phyloP scores from a whole-genome alignment of 2,113 vertebrate genomes.

The Salvelinus sp. region DNA sequence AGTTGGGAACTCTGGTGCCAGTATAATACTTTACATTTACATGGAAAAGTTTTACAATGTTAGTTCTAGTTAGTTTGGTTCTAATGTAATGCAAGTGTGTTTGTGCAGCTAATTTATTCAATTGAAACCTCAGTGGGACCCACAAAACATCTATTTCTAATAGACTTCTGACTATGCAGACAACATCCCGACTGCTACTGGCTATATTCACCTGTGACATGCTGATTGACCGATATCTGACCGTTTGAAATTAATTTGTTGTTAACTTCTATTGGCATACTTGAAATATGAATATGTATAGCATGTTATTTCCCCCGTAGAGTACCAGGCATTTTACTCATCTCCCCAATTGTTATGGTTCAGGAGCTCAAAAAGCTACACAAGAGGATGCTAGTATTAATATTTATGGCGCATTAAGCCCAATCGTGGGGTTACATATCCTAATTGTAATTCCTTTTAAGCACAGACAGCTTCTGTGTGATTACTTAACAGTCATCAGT shows the following conservation, averaged over 20 bases:
- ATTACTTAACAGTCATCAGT: conserved; percentile 58
- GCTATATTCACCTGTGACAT: too few species aligned
- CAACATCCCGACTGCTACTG: too few species aligned
- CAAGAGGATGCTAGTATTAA: conserved; percentile 28
- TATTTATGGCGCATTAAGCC: conserved; percentile 30
- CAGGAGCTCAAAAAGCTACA: conserved; percentile 8
- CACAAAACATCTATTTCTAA: too few species aligned
- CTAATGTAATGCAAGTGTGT: background rate
- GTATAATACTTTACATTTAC: too few species aligned
- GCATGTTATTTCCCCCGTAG: background rate
- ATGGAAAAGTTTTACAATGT: too few species aligned
- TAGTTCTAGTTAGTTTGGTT: background rate
- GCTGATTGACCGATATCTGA: too few species aligned
- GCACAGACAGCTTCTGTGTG: conserved; percentile 46
- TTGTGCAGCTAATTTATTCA: background rate
- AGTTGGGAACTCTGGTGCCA: too few species aligned
- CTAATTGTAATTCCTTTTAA: conserved; percentile 49
- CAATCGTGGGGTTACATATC: conserved; percentile 14
- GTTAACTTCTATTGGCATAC: too few species aligned
- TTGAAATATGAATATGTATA: background rate
- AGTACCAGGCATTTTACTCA: conserved; percentile 16
- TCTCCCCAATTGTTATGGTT: conserved; percentile 40
- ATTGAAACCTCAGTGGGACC: background rate
- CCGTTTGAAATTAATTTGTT: too few species aligned
- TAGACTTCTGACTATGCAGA: too few species aligned